phyloP scores from a whole-genome alignment of 92 coral and sea anemone species.

The Pocillopora meandrina region DNA sequence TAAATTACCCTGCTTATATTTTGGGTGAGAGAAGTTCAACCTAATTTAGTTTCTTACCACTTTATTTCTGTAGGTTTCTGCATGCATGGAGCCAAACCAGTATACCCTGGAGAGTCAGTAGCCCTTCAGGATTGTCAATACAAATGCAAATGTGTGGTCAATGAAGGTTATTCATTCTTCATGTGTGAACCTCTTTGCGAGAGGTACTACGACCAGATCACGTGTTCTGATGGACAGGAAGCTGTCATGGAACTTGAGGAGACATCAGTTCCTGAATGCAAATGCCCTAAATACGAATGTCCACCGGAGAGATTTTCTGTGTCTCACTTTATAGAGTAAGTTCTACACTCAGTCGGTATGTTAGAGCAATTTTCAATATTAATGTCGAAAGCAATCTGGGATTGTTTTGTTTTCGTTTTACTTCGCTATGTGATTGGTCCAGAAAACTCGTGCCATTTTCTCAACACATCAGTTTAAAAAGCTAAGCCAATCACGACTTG shows the following conservation, averaged over 20 bases:
- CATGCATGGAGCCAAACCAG: constrained; percentile 16
- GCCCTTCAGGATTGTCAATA: constrained; percentile 30
- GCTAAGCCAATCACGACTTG: too few relatives aligned
- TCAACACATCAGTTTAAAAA: too few relatives aligned
- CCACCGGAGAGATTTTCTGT: constrained; percentile 19
- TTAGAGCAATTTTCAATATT: too few relatives aligned
- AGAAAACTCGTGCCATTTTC: too few relatives aligned
- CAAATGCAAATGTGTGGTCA: constrained; percentile 13
- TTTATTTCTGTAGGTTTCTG: constrained; percentile 9
- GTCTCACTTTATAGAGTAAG: constrained; percentile 29
- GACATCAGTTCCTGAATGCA: constrained; percentile 22
- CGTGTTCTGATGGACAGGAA: constrained; percentile 33
- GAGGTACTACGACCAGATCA: constrained; percentile 4
- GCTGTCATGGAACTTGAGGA: constrained; percentile 26
- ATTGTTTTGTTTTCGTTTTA: too few relatives aligned
- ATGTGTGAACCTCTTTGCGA: constrained; percentile 41
- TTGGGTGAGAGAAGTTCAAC: too few relatives aligned
- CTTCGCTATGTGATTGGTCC: too few relatives aligned
- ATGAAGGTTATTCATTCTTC: constrained; percentile 18
- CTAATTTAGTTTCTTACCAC: too few relatives aligned
- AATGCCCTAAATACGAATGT: constrained; percentile 37
- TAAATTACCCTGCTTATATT: too few relatives aligned
- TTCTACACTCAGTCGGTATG: background rate
- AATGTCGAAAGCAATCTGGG: too few relatives aligned
- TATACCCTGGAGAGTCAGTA: constrained; percentile 1